phyloP scores from a whole-genome alignment of 2,888 invertebrate species.

The Aspidiotus rigidus region DNA sequence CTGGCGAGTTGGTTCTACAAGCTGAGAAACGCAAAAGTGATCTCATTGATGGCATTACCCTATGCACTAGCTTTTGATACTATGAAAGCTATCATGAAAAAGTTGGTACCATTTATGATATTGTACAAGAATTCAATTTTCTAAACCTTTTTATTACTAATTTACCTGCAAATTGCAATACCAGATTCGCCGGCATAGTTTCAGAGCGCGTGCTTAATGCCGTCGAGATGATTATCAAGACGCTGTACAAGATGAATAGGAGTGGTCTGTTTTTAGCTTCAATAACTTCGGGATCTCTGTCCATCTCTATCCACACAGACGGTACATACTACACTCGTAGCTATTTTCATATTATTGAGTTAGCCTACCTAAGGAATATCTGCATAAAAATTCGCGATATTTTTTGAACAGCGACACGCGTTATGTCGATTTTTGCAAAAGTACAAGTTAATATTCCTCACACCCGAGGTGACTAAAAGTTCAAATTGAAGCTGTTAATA shows the following conservation, averaged over 20 bases:
- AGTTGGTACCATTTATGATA: conserved; percentile 53
- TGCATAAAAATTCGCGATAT: too few relatives aligned
- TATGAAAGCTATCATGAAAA: conserved; percentile 72
- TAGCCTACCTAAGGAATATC: too few relatives aligned
- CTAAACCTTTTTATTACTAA: too few relatives aligned
- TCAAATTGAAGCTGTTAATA: too few relatives aligned
- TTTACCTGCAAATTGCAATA: too few relatives aligned
- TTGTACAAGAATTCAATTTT: too few relatives aligned
- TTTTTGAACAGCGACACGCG: too few relatives aligned
- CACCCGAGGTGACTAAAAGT: too few relatives aligned
- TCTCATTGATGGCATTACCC: conserved; percentile 72
- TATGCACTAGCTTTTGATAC: conserved; percentile 83
- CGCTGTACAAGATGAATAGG: conserved; percentile 17
- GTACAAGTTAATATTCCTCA: too few relatives aligned
- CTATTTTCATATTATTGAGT: too few relatives aligned
- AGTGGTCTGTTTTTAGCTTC: conserved; percentile 22
- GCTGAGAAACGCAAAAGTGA: conserved; percentile 60
- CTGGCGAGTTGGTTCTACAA: conserved; percentile 82
- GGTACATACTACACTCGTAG: background rate
- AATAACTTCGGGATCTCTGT: conserved; percentile 14
- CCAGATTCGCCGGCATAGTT: conserved; percentile 7
- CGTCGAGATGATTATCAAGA: background rate
- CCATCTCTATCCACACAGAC: conserved; percentile 12
- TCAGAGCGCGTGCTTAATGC: conserved; percentile 4
- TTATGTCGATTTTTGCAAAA: too few relatives aligned